Evolutionary conservation across 1,140 invertebrate genomes (phyloP), one percentile per base, ranked within the genome.

Genomic region (Polypedilum vanderplanki): DNA sequence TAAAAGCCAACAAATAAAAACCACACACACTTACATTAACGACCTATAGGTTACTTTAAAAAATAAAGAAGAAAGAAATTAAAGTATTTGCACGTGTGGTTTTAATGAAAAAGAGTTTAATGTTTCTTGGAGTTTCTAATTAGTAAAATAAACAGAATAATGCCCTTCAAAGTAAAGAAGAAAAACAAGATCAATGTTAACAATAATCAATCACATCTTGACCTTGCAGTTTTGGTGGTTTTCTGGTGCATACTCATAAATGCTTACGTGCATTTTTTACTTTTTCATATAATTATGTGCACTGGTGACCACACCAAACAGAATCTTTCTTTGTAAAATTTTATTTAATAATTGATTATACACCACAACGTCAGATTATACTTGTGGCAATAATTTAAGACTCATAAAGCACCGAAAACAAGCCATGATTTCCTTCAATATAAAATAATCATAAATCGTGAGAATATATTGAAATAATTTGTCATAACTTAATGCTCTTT

Each of bases 151-250:
- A 46, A 46, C 15, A 57, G 15, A 57, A n/a, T 57, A n/a, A 57
- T 57, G 46, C 46, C 12, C 12, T 57, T 57, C 46, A 7, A 3
- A 15, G 10, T 57, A 57, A 20, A 70, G 18, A 10, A 70, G 18
- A 18, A 22, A 70, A 70, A 20, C 65, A 70, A 70, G 65, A 70
- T 70, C 65, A 70, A 70, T 70, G 65, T 70, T 22, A 18, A 70
- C 3, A 33, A 18, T 70, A 20, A 9, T 20, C 65, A 57, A n/a
- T 57, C 24, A 33, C 24, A 33, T n/a, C 46, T 15, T 57, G 12
- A 57, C 46, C 46, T 57, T 57, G 46, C 46, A 12, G n/a, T 12
- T 57, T 70, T 20, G 7, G 65, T 12, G 65, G 65, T 70, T 70
- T 70, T 22, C n/a, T 70, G 65, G 65, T 57, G 46, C 46, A 57